A percentile compares a stretch with the other conserved stretches of the same genome.
These are phyloP conservation scores for Neoseiulus cucumeris DNA, from an alignment of 1,140 invertebrate genomes.

Conservation along the genomic window DNA sequence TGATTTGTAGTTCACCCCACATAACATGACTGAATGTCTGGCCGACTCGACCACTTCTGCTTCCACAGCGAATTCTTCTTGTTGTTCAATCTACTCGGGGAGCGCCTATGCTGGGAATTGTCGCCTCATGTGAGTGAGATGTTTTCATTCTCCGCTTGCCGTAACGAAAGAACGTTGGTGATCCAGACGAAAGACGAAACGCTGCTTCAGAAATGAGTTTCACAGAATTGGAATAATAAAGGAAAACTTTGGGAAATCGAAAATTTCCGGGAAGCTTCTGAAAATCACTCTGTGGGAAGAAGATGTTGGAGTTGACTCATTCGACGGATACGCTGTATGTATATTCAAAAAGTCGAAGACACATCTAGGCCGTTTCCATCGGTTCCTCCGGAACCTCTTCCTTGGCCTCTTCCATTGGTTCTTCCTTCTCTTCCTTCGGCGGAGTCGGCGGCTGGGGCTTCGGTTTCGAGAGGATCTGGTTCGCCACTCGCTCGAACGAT, in stretches of 20 bases:
- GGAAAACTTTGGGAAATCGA: too few relatives aligned
- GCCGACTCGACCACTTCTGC: too few relatives aligned
- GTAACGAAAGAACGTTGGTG: too few relatives aligned
- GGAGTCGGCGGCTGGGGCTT: constrained; percentile 35
- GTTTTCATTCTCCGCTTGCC: too few relatives aligned
- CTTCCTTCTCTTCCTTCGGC: background rate
- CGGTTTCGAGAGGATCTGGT: constrained; percentile 58
- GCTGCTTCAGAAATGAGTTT: too few relatives aligned
- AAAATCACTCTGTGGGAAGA: background rate
- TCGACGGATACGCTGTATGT: background rate
- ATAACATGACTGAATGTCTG: too few relatives aligned
- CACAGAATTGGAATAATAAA: too few relatives aligned
- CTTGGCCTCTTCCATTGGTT: background rate
- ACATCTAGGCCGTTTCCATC: background rate
- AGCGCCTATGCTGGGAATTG: background rate
- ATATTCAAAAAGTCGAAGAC: background rate
- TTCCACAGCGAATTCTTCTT: too few relatives aligned
- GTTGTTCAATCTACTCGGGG: background rate
- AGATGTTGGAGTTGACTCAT: background rate
- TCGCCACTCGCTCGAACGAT: constrained; percentile 45
- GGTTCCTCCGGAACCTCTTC: background rate
- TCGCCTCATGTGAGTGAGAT: background rate
- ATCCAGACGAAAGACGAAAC: too few relatives aligned
- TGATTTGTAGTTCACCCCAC: too few relatives aligned
- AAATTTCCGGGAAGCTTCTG: too few relatives aligned